Evolutionary conservation across 92 coral and sea anemone genomes (phyloP), one percentile per base, ranked within the genome.

Genomic region (Diadumene lineata): DNA sequence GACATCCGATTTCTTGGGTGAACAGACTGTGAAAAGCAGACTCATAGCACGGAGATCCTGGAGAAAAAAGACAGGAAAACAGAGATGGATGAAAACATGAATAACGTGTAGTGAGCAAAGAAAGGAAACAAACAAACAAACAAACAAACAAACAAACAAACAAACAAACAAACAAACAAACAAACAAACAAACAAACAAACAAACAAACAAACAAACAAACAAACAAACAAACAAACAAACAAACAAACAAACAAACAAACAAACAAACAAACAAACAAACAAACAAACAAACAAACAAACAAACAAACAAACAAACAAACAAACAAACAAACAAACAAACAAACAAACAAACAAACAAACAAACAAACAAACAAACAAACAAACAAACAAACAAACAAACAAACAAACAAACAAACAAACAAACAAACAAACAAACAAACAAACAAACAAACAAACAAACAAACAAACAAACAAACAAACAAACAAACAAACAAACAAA

Each of bases 41-140:
- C 86, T 81, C 84, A 91, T 79, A 29, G 87, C 93, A 24, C 97
- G 93, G 11, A 91, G 86, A 43, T 91, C 97, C 97, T 91, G 60
- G 11, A 56, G 28, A 31, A 21, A n/a, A 28, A 22, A 70, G 4
- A 13, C 0, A 70, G 10, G 24, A 53, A 13, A 53, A 16, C 10
- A 13, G 19, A 16, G 19, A 53, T 21, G 58, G 19, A 53, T 3
- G 32, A 33, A 61, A 61, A 30, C 11, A 23, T 17, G 32, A 13
- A n/a, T n/a, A n/a, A n/a, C n/a, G n/a, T n/a, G n/a, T n/a, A n/a
- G n/a, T n/a, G n/a, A n/a, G n/a, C n/a, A n/a, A n/a, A n/a, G n/a
- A n/a, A n/a, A n/a, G n/a, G n/a, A n/a, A 13, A 6, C 48, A 38
- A 38, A 38, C 48, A 38, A 38, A 6, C 6, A 38, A 6, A 38